Evolutionary conservation across 1,140 invertebrate species (phyloP).

Genomic region (Cheumatopsyche charites): DNA sequence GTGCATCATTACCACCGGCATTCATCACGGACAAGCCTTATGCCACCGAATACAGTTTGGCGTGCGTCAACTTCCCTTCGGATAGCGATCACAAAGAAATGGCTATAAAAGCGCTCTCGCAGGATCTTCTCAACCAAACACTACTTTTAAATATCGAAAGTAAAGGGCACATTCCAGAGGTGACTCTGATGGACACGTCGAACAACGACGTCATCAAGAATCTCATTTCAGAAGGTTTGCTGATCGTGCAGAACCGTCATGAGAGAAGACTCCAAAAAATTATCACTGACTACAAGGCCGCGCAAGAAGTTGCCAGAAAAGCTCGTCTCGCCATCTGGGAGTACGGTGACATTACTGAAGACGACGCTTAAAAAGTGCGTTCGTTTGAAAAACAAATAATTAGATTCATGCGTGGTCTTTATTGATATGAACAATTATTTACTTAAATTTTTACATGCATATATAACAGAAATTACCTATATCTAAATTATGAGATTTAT

Average conservation of each 20-base stretch:
- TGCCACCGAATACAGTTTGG: conserved; percentile 85
- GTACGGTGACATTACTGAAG: conserved; percentile 95
- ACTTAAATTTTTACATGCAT: conserved; percentile 25
- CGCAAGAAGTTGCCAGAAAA: conserved; percentile 85
- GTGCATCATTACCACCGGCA: conserved; percentile 79
- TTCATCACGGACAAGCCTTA: conserved; percentile 78
- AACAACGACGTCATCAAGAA: conserved; percentile 83
- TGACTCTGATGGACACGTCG: conserved; percentile 73
- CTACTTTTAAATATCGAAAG: conserved; percentile 77
- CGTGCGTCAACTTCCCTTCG: conserved; percentile 80
- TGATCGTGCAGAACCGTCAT: conserved; percentile 79
- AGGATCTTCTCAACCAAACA: conserved; percentile 71
- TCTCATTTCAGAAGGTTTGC: conserved; percentile 84
- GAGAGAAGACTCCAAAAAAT: conserved; percentile 83
- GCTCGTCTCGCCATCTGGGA: conserved; percentile 89
- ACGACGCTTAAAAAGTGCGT: conserved; percentile 70
- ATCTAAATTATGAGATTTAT: neutral
- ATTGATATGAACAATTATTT: conserved; percentile 23
- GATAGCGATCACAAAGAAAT: conserved; percentile 83
- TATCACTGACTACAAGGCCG: conserved; percentile 80
- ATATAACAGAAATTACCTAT: neutral
- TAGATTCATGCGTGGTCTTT: conserved; percentile 25
- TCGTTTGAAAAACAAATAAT: neutral
- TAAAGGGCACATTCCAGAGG: conserved; percentile 68
- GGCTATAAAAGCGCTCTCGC: conserved; percentile 73